A percentile compares a stretch with the other conserved stretches of the same genome.
Evolutionary conservation across 2,113 vertebrate genomes (phyloP).

Genomic region (Peucedramus taeniatus): DNA sequence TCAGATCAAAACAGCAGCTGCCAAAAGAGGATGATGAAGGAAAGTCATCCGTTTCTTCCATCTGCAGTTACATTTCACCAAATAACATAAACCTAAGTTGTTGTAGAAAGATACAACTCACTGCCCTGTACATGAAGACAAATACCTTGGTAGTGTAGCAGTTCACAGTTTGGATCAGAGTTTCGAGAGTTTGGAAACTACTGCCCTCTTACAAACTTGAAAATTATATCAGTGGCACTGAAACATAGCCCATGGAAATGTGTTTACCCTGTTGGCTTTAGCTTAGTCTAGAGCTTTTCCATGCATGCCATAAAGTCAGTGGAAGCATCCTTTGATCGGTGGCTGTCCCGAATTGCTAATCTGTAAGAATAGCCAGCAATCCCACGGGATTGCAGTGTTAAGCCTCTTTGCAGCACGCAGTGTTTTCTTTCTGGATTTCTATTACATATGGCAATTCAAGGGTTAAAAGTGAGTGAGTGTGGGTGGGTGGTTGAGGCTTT

Average conservation of each 20-base stretch:
- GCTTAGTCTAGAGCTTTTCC: neutral
- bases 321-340: neutral
- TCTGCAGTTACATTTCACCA: conserved; percentile 9
- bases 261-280: neutral
- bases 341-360: accelerated
- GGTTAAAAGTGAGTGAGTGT: neutral
- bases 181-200: neutral
- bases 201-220: neutral
- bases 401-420: neutral
- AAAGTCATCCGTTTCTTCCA: conserved; percentile 44
- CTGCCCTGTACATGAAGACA: neutral
- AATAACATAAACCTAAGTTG: neutral
- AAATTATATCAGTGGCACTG: neutral
- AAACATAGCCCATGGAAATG: neutral
- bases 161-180: neutral
- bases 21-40: conserved; percentile 66
- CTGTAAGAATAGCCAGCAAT: neutral
- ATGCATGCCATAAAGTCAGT: neutral
- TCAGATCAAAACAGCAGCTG: conserved; percentile 80
- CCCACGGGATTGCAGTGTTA: neutral
- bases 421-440: neutral
- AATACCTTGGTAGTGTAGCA: neutral
- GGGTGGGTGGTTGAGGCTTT: neutral
- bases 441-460: neutral
- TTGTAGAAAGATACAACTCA: neutral